Percentiles rank a stretch among this genome's conserved stretches.
These are phyloP conservation scores for Chitala chitala DNA, from an alignment of 2,113 vertebrate species.

Conservation along the genomic window DNA sequence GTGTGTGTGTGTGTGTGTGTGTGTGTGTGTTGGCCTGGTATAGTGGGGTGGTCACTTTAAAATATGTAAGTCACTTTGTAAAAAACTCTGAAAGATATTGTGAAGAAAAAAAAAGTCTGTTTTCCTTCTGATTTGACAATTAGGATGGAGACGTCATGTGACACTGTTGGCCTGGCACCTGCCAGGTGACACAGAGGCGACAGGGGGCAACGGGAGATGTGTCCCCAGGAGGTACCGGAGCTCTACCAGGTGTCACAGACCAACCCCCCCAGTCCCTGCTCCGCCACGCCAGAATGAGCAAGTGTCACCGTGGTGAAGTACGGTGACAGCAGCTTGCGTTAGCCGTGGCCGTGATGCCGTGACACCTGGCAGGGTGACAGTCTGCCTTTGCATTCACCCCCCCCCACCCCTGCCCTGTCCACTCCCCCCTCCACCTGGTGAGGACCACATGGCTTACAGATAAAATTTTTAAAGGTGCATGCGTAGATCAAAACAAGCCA, in stretches of 20 bases:
- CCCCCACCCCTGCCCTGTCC: neutral
- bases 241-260: slow-evolving; percentile 36
- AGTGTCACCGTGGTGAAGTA: slow-evolving; percentile 15
- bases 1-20: neutral
- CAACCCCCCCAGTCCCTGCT: slow-evolving; percentile 22
- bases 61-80: neutral
- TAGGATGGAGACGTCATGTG: slow-evolving; percentile 32
- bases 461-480: slow-evolving; percentile 25
- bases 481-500: slow-evolving; percentile 5
- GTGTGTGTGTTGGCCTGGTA: neutral
- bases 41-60: neutral
- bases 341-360: neutral
- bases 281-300: slow-evolving; percentile 9
- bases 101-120: neutral
- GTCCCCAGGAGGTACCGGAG: slow-evolving; percentile 24
- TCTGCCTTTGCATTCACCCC: neutral
- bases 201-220: neutral
- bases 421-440: neutral
- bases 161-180: slow-evolving; percentile 22
- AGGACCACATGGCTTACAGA: slow-evolving; percentile 13
- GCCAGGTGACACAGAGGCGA: slow-evolving; percentile 32
- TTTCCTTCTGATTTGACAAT: slow-evolving; percentile 7
- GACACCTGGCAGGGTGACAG: slow-evolving; percentile 5
- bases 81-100: neutral
- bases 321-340: slow-evolving; percentile 18